phyloP scores from a whole-genome alignment of 2,113 vertebrate species.

The Coregonus clupeaformis region DNA sequence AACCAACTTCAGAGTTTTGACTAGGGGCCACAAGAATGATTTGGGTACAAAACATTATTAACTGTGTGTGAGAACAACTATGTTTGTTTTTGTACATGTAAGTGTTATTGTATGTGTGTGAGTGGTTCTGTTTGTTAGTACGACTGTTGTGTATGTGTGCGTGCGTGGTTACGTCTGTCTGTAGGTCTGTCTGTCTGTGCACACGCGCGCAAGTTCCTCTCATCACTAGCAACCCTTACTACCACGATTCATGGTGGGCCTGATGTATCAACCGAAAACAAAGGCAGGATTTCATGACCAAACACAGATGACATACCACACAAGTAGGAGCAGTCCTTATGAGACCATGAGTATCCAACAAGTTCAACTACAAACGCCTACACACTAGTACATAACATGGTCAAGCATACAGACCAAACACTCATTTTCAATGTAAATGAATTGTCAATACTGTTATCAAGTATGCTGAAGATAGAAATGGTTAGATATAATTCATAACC shows the following conservation, averaged over 20 bases:
- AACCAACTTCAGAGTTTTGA: background rate
- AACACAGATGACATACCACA: constrained; percentile 23
- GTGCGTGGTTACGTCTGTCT: background rate
- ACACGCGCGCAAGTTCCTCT: too few relatives aligned
- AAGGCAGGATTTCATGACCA: constrained; percentile 4
- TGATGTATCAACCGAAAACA: too few relatives aligned
- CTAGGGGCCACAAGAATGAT: background rate
- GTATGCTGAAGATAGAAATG: background rate
- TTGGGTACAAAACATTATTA: too few relatives aligned
- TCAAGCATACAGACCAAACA: background rate
- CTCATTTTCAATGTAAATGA: background rate
- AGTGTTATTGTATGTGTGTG: too few relatives aligned
- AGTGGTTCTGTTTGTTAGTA: too few relatives aligned
- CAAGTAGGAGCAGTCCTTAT: constrained; percentile 37
- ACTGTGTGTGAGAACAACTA: too few relatives aligned
- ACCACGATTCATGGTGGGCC: too few relatives aligned
- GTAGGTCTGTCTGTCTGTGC: too few relatives aligned
- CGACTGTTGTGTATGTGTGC: background rate
- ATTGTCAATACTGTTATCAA: background rate
- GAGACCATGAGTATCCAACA: background rate
- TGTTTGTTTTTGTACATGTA: too few relatives aligned
- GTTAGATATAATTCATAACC: background rate
- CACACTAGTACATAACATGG: background rate
- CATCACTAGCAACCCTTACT: too few relatives aligned
- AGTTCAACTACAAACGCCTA: background rate